These are phyloP conservation scores for Anas capensis DNA, from an alignment of 2,797 vertebrate species.

Conservation along the genomic window DNA sequence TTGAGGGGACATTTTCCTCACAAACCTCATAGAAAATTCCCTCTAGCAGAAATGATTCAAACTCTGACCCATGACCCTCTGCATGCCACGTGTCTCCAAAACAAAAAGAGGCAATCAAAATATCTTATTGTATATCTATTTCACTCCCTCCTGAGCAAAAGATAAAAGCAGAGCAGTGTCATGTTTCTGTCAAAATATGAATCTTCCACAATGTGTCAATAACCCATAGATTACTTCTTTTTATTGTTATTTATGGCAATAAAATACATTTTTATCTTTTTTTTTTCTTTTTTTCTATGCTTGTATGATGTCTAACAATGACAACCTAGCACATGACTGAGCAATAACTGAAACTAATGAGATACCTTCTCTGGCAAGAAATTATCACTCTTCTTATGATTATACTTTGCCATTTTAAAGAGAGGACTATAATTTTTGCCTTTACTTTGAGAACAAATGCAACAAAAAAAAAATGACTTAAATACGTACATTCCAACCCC, in stretches of 20 bases:
- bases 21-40: not conserved
- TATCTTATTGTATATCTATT: not conserved
- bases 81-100: not conserved
- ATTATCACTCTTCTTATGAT: not conserved
- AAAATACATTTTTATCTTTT: not conserved
- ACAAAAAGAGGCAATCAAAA: not conserved
- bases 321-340: not conserved
- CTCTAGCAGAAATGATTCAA: not conserved
- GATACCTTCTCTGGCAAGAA: not conserved
- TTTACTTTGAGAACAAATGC: not conserved
- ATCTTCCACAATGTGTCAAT: not conserved
- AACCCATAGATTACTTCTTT: not conserved
- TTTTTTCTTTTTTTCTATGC: not conserved
- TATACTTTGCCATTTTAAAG: not conserved
- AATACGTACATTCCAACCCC: not conserved
- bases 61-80: not conserved
- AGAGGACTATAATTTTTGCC: not conserved
- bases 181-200: slow-evolving; percentile 2
- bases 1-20: not conserved
- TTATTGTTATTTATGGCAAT: not conserved
- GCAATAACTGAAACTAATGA: not conserved
- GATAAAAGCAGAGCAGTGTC: not conserved
- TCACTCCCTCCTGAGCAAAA: not conserved
- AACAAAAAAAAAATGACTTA: not conserved
- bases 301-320: not conserved